Percentiles rank a stretch among this genome's conserved stretches.
Evolutionary conservation across 2,888 invertebrate species (phyloP).

Genomic region (Thecocarcelia acutangulata): DNA sequence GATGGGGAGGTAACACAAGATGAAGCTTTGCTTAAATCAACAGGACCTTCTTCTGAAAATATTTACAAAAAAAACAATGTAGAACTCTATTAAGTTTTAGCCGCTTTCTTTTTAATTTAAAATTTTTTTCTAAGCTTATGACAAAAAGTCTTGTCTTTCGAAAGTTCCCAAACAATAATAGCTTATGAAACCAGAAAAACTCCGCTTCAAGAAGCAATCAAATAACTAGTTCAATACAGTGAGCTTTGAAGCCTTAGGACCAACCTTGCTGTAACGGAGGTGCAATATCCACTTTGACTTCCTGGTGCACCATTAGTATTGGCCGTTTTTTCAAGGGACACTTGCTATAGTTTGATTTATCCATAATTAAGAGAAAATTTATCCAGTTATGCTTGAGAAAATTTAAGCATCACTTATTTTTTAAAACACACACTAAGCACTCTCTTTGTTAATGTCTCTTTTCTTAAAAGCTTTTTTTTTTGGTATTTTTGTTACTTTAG

Average conservation of each 20-base stretch:
- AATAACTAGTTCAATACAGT: too few species aligned
- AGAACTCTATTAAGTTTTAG: too few species aligned
- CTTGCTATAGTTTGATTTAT: slow-evolving; percentile 80
- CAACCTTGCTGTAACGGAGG: slow-evolving; percentile 75
- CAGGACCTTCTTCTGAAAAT: slow-evolving; percentile 78
- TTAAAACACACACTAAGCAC: slow-evolving; percentile 14
- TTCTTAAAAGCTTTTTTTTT: too few species aligned
- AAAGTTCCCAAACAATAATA: too few species aligned
- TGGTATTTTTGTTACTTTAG: too few species aligned
- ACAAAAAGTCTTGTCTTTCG: too few species aligned
- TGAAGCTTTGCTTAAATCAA: slow-evolving; percentile 75
- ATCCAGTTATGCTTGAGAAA: neutral
- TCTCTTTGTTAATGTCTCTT: neutral
- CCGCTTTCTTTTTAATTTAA: neutral
- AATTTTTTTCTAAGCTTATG: neutral
- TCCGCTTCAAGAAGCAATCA: too few species aligned
- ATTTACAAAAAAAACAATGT: too few species aligned
- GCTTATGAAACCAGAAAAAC: too few species aligned
- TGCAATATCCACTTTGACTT: slow-evolving; percentile 59
- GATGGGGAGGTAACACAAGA: slow-evolving; percentile 14
- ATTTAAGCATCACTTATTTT: neutral
- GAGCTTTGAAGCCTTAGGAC: slow-evolving; percentile 26
- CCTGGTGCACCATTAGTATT: slow-evolving; percentile 72
- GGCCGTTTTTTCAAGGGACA: slow-evolving; percentile 81
- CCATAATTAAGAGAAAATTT: slow-evolving; percentile 72